These are phyloP conservation scores for Drosophila hamatofila DNA, from an alignment of 2,888 invertebrate genomes.

Conservation along the genomic window DNA sequence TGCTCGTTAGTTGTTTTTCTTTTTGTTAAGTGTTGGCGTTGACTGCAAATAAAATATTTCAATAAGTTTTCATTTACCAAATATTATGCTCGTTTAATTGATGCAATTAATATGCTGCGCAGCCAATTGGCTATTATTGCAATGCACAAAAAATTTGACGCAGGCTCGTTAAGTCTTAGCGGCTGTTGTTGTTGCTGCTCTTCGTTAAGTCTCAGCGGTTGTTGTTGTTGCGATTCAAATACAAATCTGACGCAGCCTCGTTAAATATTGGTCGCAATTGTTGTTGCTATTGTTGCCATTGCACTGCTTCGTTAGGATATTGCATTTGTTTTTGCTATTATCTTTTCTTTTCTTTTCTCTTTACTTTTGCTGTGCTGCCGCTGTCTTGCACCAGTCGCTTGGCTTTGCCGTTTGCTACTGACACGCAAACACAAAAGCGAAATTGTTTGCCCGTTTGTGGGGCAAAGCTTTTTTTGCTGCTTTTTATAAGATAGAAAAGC, in stretches of 20 bases:
- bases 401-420: conserved; percentile 45
- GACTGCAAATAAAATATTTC: neutral
- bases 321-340: conserved; percentile 4
- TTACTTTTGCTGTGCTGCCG: conserved; percentile 5
- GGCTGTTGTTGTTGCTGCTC: neutral
- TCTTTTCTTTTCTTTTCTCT: neutral
- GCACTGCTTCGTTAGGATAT: conserved; percentile 10
- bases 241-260: neutral
- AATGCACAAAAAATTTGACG: neutral
- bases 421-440: conserved; percentile 18
- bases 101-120: neutral
- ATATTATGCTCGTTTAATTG: neutral
- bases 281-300: neutral
- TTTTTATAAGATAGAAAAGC: conserved; percentile 12
- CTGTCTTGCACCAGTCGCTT: conserved; percentile 11
- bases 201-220: neutral
- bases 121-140: neutral
- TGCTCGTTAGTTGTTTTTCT: conserved; percentile 11
- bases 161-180: conserved; percentile 1
- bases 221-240: neutral
- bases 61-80: neutral
- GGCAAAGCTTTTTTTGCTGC: conserved; percentile 23
- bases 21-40: neutral
- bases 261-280: neutral
- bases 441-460: neutral